Evolutionary conservation across 92 coral and sea anemone genomes (phyloP).

Genomic region (Umimayanthus chanpuru): DNA sequence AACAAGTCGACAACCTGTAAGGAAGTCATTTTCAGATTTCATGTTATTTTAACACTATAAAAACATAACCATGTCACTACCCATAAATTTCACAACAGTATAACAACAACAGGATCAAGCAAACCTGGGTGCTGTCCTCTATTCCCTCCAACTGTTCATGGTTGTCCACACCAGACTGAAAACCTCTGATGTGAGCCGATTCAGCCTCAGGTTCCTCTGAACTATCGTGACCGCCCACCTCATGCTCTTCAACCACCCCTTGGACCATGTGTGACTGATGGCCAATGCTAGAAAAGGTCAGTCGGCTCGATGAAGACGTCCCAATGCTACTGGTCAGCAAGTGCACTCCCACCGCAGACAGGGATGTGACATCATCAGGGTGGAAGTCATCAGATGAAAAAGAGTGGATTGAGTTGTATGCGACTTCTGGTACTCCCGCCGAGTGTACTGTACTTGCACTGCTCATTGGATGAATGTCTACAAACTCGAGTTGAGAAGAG

Average conservation of each 20-base stretch:
- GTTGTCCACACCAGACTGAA: constrained; percentile 56
- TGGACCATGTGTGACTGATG: constrained; percentile 26
- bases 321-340: constrained; percentile 73
- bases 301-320: constrained; percentile 74
- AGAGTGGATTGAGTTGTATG: constrained; percentile 84
- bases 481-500: constrained; percentile 54
- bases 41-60: too few species aligned
- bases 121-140: constrained; percentile 59
- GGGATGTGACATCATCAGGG: constrained; percentile 81
- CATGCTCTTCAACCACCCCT: constrained; percentile 58
- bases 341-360: constrained; percentile 79
- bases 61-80: too few species aligned
- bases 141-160: constrained; percentile 52
- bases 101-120: neutral
- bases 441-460: constrained; percentile 64
- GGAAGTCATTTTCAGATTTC: too few species aligned
- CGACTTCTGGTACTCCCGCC: constrained; percentile 72
- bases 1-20: too few species aligned
- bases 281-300: constrained; percentile 65
- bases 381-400: constrained; percentile 82
- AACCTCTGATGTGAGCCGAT: constrained; percentile 53
- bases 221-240: constrained; percentile 59
- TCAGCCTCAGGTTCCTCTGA: constrained; percentile 33
- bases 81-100: neutral
- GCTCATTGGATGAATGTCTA: constrained; percentile 50